Evolutionary conservation across 2,888 invertebrate species (phyloP), one percentile per base, ranked within the genome.

Genomic region (Deroplatys truncata): DNA sequence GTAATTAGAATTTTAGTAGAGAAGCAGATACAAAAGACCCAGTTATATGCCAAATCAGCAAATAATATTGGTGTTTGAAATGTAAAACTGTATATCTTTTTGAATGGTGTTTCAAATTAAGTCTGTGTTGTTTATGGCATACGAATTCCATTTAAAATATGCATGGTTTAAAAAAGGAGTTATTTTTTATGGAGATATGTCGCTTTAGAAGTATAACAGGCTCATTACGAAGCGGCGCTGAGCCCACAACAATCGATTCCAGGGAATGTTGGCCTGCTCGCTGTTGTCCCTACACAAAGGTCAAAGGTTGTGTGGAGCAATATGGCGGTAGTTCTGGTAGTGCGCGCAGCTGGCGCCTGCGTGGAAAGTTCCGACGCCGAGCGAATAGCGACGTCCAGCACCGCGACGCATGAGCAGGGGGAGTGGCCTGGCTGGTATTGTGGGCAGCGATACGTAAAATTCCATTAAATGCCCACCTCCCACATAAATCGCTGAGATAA

Each of bases 401-500:
- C 29, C 28, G 16, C 28, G 82, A 72, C 86, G 86, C 72, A 35
- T 28, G 86, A 85, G 85, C 31, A 85, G 15, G 31, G 31, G 29
- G 28, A 25, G 86, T 20, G 56, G 56, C 56, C 56, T 72, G 56
- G 20, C 56, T 72, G 16, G 43, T 20, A 20, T 28, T 84, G 85
- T 86, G 72, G 86, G 72, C 86, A 86, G 28, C 72, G 86, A 72
- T 29, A 86, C 82, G 86, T 86, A 72, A 86, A 82, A 86, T 86
- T 86, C 28, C 82, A 86, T 86, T 86, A 86, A 86, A 86, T 86
- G 86, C 86, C 72, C 86, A 86, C 86, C 86, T 49, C 43, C 84
- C 84, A 72, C 25, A 72, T 20, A 72, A 72, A 72, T 72, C 56
- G 56, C 56, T 4, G 20, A 7, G 16, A 25, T 25, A 72, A 72